These are phyloP conservation scores for Anthrax anthrax DNA, from an alignment of 2,888 invertebrate species.

Conservation along the genomic window DNA sequence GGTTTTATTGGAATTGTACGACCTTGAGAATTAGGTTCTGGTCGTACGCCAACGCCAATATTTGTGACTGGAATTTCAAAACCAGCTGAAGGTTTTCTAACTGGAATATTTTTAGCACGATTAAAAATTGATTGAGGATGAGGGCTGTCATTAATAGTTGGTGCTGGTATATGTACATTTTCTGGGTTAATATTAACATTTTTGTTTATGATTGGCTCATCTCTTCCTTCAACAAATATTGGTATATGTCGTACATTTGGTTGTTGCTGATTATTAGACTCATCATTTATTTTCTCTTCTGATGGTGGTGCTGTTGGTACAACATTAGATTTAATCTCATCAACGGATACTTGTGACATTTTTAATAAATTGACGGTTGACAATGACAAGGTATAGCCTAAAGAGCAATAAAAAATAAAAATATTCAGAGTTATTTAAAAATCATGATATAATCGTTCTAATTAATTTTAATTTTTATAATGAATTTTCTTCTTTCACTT, in stretches of 20 bases:
- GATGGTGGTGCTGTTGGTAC: too few species aligned
- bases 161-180: neutral
- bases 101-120: conserved; percentile 15
- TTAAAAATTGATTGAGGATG: conserved; percentile 12
- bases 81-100: conserved; percentile 2
- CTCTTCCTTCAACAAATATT: conserved; percentile 66
- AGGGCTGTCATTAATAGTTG: conserved; percentile 8
- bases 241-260: conserved; percentile 60
- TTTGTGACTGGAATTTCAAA: neutral
- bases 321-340: too few species aligned
- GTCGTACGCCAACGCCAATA: neutral
- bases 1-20: conserved; percentile 9
- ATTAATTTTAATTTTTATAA: too few species aligned
- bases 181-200: conserved; percentile 19
- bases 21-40: conserved; percentile 3
- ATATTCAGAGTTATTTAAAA: too few species aligned
- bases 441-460: too few species aligned
- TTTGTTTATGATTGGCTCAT: conserved; percentile 54
- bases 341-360: too few species aligned
- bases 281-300: too few species aligned
- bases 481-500: too few species aligned
- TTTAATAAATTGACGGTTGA: too few species aligned
- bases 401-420: too few species aligned
- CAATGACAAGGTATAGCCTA: too few species aligned
- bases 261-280: conserved; percentile 4